phyloP scores from a whole-genome alignment of 2,888 invertebrate genomes.

The Itoplectis maculator region DNA sequence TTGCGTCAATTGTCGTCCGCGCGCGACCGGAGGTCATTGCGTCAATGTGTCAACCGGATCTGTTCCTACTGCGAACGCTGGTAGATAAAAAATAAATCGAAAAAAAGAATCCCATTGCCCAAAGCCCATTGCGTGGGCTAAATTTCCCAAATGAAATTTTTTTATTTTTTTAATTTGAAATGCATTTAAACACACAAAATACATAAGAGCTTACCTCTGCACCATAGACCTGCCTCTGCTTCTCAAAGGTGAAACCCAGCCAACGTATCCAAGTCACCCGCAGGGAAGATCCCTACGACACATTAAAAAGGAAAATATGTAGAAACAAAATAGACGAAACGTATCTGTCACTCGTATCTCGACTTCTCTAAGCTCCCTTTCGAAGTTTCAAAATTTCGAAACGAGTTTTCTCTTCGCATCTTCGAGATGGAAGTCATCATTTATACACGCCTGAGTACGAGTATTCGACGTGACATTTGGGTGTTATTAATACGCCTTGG shows the following conservation, averaged over 20 bases:
- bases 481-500: background rate
- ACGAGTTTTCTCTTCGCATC: background rate
- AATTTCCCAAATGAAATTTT: background rate
- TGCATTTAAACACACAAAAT: too few relatives aligned
- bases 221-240: background rate
- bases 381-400: background rate
- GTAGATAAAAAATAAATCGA: too few relatives aligned
- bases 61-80: too few relatives aligned
- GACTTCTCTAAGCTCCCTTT: conserved; percentile 2
- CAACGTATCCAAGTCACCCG: background rate
- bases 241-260: background rate
- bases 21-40: background rate
- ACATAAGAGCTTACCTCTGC: too few relatives aligned
- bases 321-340: background rate
- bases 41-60: conserved; percentile 11
- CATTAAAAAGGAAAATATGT: background rate
- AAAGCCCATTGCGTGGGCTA: too few relatives aligned
- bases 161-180: too few relatives aligned
- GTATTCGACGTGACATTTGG: background rate
- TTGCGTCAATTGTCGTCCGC: conserved; percentile 34
- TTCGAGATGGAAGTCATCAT: background rate
- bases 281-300: background rate
- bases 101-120: too few relatives aligned
- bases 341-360: background rate
- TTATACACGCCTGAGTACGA: background rate